Conservation (phyloP, 2,888 invertebrate genomes). For the Coleophora deauratella region DNA sequence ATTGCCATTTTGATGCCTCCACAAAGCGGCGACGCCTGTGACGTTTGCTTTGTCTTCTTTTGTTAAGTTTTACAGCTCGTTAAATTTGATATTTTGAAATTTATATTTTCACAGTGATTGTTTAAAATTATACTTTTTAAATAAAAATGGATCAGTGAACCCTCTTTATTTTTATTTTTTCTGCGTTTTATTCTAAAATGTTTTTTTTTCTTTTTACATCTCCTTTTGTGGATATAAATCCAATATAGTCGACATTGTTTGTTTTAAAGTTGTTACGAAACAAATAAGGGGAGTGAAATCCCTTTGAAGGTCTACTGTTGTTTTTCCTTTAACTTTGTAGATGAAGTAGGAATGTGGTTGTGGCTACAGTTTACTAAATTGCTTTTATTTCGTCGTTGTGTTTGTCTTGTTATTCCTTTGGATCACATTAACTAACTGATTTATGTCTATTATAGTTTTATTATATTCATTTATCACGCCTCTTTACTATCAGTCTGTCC, state of each 20-base stretch:
- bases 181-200: too few species aligned
- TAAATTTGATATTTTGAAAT: neutral
- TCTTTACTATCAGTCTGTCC: too few species aligned
- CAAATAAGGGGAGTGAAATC: constrained; percentile 17
- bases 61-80: neutral
- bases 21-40: constrained; percentile 26
- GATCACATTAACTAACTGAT: too few species aligned
- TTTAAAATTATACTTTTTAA: too few species aligned
- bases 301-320: constrained; percentile 20
- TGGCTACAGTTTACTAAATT: constrained; percentile 37
- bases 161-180: too few species aligned
- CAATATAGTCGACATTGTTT: constrained; percentile 6
- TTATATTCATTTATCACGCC: too few species aligned
- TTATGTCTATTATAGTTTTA: too few species aligned
- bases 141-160: too few species aligned
- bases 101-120: neutral
- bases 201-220: too few species aligned
- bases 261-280: constrained; percentile 20
- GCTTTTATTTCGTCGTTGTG: constrained; percentile 34
- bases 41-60: constrained; percentile 4
- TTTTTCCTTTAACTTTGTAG: constrained; percentile 24
- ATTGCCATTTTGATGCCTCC: constrained; percentile 31
- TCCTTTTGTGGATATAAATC: constrained; percentile 16
- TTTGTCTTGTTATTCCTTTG: constrained; percentile 27
- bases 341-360: constrained; percentile 29